Base-by-base conservation (phyloP, 2,888 invertebrate genomes). In the Brachyptera putata region DNA sequence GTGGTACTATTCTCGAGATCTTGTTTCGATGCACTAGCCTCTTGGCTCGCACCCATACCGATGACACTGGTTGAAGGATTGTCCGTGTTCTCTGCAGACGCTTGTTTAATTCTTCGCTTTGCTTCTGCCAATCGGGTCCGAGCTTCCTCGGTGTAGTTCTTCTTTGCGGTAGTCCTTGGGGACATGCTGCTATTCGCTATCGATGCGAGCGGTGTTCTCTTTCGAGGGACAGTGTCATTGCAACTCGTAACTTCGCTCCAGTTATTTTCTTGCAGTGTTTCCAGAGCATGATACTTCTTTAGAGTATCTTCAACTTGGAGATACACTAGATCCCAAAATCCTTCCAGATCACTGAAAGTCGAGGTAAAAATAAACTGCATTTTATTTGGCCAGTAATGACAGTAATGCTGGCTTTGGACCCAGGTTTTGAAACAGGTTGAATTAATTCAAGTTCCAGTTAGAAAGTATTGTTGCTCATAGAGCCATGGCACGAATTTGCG, bases 321-420 rank as follows among this genome's bases (percentile, higher is more conserved):
- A 36, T 53, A 53, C 34, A 53, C 22, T 2, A 53, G 13, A 34
- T 53, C 53, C 53, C 53, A 53, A 4, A 53, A 53, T 14, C 53
- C 53, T 22, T 53, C 53, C 11, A 53, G 53, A 18, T 53, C 53
- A 21, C 11, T 7, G 26, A 50, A n/a, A n/a, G n/a, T n/a, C n/a
- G n/a, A n/a, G n/a, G n/a, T n/a, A n/a, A n/a, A n/a, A n/a, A n/a
- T n/a, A n/a, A n/a, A n/a, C n/a, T n/a, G n/a, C n/a, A n/a, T n/a
- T n/a, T n/a, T n/a, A n/a, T n/a, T n/a, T n/a, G n/a, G n/a, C n/a
- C n/a, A n/a, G n/a, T n/a, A n/a, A n/a, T n/a, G n/a, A n/a, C n/a
- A n/a, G n/a, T n/a, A n/a, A n/a, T n/a, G n/a, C n/a, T n/a, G n/a
- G n/a, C n/a, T n/a, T n/a, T n/a, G n/a, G n/a, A n/a, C n/a, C n/a